These are phyloP conservation scores for Calcarius ornatus DNA, from an alignment of 2,113 vertebrate species.

Conservation along the genomic window DNA sequence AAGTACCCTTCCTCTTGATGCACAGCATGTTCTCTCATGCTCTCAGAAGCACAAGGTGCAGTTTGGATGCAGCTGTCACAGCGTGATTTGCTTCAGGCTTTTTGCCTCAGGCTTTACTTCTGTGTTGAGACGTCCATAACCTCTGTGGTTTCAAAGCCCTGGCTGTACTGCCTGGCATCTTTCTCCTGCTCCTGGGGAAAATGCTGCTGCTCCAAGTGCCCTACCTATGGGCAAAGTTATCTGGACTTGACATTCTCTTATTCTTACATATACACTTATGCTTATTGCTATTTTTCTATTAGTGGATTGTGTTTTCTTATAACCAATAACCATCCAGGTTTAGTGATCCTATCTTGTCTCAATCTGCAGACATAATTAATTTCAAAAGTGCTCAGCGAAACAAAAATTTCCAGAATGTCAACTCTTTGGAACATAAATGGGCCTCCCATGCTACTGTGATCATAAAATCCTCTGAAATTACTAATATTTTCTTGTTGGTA, in stretches of 20 bases:
- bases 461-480: neutral
- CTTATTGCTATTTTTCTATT: neutral
- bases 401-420: neutral
- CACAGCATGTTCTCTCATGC: neutral
- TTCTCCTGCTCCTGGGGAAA: neutral
- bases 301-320: neutral
- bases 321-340: neutral
- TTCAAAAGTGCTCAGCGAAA: neutral
- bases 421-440: neutral
- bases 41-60: neutral
- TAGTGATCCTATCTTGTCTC: neutral
- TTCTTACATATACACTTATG: neutral
- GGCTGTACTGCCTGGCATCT: neutral
- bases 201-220: neutral
- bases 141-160: neutral
- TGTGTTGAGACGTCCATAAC: neutral
- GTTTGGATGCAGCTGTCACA: neutral
- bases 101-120: neutral
- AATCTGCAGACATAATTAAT: neutral
- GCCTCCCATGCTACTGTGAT: accelerated
- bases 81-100: neutral
- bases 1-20: neutral
- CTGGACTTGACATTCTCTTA: neutral
- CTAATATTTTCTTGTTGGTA: neutral
- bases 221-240: neutral